Evolutionary conservation across 2,113 vertebrate species (phyloP).

Genomic region (Salvelinus alpinus): DNA sequence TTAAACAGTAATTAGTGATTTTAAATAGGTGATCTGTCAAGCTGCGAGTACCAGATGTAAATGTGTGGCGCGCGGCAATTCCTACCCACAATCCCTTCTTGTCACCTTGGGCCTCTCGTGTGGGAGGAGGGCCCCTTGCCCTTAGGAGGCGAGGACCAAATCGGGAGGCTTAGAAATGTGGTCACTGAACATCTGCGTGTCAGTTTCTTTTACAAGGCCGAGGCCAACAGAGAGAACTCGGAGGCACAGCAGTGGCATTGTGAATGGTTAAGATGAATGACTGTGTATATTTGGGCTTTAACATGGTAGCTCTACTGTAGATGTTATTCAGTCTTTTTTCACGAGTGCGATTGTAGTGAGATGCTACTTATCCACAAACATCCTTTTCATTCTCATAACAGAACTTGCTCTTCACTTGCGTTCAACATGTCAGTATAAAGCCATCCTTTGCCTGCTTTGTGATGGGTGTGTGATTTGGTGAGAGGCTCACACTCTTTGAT

Average conservation of each 20-base stretch:
- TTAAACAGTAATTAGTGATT: conserved; percentile 79
- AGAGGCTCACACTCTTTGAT: conserved; percentile 24
- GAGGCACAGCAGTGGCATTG: neutral
- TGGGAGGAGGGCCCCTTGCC: conserved; percentile 44
- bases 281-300: neutral
- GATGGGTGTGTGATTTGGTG: conserved; percentile 7
- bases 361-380: neutral
- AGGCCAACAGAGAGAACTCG: conserved; percentile 23
- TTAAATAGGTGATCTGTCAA: conserved; percentile 81
- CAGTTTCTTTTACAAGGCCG: conserved; percentile 27
- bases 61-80: conserved; percentile 60
- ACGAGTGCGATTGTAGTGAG: neutral
- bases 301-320: neutral
- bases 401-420: neutral
- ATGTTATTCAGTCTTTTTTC: conserved; percentile 4
- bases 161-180: conserved; percentile 55
- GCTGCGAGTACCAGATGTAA: conserved; percentile 72
- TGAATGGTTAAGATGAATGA: neutral
- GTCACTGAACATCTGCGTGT: conserved; percentile 52
- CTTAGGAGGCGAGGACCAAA: conserved; percentile 49
- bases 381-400: neutral
- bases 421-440: neutral
- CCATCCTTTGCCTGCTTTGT: conserved; percentile 1
- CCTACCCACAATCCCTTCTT: conserved; percentile 64
- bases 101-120: conserved; percentile 64